phyloP scores from a whole-genome alignment of 2,888 invertebrate genomes.

The Xestia sexstrigata region DNA sequence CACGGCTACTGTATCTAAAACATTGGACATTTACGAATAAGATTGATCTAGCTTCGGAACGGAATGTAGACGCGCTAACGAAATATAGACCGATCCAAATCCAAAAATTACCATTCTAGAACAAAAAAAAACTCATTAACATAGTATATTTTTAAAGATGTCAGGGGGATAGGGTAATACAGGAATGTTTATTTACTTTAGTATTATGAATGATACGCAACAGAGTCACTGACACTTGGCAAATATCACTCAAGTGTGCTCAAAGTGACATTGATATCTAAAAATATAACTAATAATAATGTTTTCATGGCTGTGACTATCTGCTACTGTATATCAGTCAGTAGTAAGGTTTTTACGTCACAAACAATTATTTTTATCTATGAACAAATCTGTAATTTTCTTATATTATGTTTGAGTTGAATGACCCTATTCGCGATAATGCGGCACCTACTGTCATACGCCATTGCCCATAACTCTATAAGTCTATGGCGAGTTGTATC shows the following conservation, averaged over 20 bases:
- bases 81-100: slow-evolving; percentile 17
- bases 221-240: slow-evolving; percentile 81
- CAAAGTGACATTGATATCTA: slow-evolving; percentile 82
- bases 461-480: slow-evolving; percentile 20
- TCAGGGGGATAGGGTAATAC: slow-evolving; percentile 13
- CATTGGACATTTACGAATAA: slow-evolving; percentile 29
- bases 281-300: slow-evolving; percentile 74
- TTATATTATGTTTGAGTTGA: slow-evolving; percentile 58
- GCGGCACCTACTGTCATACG: slow-evolving; percentile 20
- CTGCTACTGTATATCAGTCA: slow-evolving; percentile 51
- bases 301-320: slow-evolving; percentile 65
- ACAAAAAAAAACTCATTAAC: background rate
- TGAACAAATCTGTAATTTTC: slow-evolving; percentile 56
- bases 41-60: slow-evolving; percentile 20
- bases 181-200: slow-evolving; percentile 54
- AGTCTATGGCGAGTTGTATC: slow-evolving; percentile 28
- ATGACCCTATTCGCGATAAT: slow-evolving; percentile 54
- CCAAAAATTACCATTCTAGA: slow-evolving; percentile 2
- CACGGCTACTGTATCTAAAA: slow-evolving; percentile 17
- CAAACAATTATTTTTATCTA: slow-evolving; percentile 61
- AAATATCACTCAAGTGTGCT: slow-evolving; percentile 75
- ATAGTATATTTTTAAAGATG: slow-evolving; percentile 21
- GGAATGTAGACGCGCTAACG: slow-evolving; percentile 32
- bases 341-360: slow-evolving; percentile 55
- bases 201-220: slow-evolving; percentile 66